Percentiles rank a stretch among this genome's conserved stretches.
phyloP scores from a whole-genome alignment of 2,888 invertebrate species.

The Drosophila lacicola region DNA sequence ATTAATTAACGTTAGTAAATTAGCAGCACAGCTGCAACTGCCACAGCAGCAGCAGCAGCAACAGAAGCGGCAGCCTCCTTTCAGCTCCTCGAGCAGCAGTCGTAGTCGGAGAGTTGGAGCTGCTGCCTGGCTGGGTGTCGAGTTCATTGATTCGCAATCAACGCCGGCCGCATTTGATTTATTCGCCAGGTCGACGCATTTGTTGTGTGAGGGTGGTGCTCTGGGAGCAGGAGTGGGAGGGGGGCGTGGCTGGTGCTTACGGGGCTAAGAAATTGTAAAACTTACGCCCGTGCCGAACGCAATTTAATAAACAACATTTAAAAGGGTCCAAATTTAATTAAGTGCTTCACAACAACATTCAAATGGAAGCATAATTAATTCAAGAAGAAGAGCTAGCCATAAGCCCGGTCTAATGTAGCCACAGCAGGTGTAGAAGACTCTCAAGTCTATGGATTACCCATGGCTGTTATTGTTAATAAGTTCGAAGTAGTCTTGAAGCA shows the following conservation, averaged over 20 bases:
- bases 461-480: no score
- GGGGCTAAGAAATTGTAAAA: conserved; percentile 17
- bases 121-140: conserved; percentile 27
- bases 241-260: background rate
- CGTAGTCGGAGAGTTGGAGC: no score
- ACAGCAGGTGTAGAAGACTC: background rate
- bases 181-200: conserved; percentile 14
- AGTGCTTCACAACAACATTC: conserved; percentile 5
- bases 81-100: background rate
- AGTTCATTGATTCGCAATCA: conserved; percentile 67
- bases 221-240: no score
- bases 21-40: conserved; percentile 65
- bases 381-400: background rate
- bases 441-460: no score
- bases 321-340: conserved; percentile 41
- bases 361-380: background rate
- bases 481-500: no score
- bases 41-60: conserved; percentile 32
- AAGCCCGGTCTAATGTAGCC: background rate
- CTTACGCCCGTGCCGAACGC: conserved; percentile 26
- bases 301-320: conserved; percentile 48
- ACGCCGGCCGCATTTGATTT: conserved; percentile 57
- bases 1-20: conserved; percentile 78
- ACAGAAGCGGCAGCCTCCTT: background rate
- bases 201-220: no score